A percentile compares a stretch with the other conserved stretches of the same genome.
Evolutionary conservation across 2,113 vertebrate species (phyloP).

Genomic region (Erinaceus europaeus): DNA sequence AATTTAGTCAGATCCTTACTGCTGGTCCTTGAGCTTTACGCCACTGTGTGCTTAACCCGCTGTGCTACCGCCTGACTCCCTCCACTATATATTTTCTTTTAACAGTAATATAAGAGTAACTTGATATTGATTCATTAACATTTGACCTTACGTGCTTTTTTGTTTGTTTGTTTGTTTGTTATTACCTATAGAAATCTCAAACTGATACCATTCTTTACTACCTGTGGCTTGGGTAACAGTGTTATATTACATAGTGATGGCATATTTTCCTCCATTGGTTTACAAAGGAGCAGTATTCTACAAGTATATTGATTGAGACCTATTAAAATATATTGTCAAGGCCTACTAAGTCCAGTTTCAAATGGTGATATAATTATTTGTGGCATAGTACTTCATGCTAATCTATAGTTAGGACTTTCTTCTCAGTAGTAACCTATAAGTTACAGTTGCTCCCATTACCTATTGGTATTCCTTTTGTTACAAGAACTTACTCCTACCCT

Average conservation of each 20-base stretch:
- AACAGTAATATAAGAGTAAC: not conserved
- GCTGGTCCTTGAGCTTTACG: too few species aligned
- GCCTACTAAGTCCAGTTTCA: conserved; percentile 20
- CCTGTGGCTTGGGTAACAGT: not conserved
- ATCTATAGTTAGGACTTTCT: not conserved
- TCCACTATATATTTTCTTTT: not conserved
- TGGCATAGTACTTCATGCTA: not conserved
- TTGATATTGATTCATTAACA: conserved; percentile 31
- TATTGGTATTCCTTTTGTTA: not conserved
- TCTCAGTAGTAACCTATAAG: not conserved
- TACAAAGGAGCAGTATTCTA: not conserved
- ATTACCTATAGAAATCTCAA: not conserved
- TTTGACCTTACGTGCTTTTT: not conserved
- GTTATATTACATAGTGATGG: not conserved
- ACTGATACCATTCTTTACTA: not conserved
- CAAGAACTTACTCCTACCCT: not conserved
- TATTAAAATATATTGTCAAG: not conserved
- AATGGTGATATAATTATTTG: conserved; percentile 17
- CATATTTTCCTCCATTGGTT: not conserved
- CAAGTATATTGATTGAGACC: conserved; percentile 12
- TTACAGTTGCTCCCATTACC: not conserved
- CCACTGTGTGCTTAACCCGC: too few species aligned
- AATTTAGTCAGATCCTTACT: too few species aligned
- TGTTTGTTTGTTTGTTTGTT: too few species aligned
- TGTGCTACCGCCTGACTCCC: too few species aligned